phyloP scores from a whole-genome alignment of 2,888 invertebrate genomes.

The Esperia sulphurella region DNA sequence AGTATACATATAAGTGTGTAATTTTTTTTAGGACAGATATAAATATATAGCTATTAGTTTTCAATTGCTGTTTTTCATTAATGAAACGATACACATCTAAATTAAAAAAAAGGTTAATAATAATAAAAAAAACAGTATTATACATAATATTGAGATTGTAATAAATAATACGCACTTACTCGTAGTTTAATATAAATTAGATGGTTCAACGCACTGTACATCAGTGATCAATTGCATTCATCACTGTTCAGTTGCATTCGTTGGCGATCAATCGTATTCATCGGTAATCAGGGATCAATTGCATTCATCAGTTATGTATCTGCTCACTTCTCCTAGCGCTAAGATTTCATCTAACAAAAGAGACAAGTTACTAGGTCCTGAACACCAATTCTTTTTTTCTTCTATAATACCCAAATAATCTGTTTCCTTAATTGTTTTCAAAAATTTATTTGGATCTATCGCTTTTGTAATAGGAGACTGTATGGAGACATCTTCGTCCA shows the following conservation, averaged over 20 bases:
- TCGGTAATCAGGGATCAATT: background rate
- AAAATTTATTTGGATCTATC: conserved; percentile 32
- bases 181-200: background rate
- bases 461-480: conserved; percentile 11
- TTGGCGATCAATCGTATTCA: too few species aligned
- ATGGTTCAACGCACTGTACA: background rate
- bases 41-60: background rate
- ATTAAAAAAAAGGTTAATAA: background rate
- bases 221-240: background rate
- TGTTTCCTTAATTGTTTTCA: conserved; percentile 33
- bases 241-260: too few species aligned
- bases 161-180: background rate
- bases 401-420: conserved; percentile 76
- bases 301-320: background rate
- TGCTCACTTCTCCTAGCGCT: conserved; percentile 15
- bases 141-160: background rate
- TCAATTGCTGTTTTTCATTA: background rate
- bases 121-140: background rate
- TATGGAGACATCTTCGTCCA: conserved; percentile 14
- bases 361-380: conserved; percentile 72
- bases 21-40: background rate
- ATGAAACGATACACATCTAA: background rate
- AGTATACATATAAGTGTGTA: too few species aligned
- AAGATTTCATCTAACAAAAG: conserved; percentile 26
- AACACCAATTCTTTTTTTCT: conserved; percentile 78